phyloP scores from a whole-genome alignment of 2,797 vertebrate genomes.

The Oceanodroma leucorhoa region DNA sequence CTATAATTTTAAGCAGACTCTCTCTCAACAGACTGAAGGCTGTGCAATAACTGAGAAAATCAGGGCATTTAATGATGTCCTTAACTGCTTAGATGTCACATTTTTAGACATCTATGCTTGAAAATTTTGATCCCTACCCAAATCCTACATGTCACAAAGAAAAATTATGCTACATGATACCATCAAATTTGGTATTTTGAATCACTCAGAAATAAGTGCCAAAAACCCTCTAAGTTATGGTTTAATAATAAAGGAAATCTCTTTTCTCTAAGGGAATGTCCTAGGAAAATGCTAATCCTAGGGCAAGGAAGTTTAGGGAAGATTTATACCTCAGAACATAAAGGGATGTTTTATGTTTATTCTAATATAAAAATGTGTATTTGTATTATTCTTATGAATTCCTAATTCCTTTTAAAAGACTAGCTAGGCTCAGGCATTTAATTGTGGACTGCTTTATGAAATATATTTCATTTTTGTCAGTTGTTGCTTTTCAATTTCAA shows the following conservation, averaged over 20 bases:
- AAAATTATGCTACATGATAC: background rate
- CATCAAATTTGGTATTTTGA: background rate
- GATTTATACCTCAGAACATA: background rate
- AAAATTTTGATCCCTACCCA: background rate
- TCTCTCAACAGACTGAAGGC: background rate
- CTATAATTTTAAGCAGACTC: background rate
- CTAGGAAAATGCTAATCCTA: background rate
- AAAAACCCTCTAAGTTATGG: background rate
- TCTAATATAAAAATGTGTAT: background rate
- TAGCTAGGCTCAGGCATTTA: background rate
- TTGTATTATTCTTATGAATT: background rate
- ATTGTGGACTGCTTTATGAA: background rate
- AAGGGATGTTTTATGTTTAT: background rate
- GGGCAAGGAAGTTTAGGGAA: background rate
- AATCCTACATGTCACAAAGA: background rate
- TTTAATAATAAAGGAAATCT: background rate
- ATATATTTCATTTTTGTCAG: background rate
- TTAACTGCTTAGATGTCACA: background rate
- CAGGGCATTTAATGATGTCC: background rate
- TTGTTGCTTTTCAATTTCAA: background rate
- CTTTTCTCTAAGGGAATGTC: background rate
- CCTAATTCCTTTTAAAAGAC: background rate
- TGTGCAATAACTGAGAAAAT: background rate
- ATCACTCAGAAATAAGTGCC: background rate
- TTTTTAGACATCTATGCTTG: background rate